Evolutionary conservation across 2,797 vertebrate genomes (phyloP).

Genomic region (Pristis pectinata): DNA sequence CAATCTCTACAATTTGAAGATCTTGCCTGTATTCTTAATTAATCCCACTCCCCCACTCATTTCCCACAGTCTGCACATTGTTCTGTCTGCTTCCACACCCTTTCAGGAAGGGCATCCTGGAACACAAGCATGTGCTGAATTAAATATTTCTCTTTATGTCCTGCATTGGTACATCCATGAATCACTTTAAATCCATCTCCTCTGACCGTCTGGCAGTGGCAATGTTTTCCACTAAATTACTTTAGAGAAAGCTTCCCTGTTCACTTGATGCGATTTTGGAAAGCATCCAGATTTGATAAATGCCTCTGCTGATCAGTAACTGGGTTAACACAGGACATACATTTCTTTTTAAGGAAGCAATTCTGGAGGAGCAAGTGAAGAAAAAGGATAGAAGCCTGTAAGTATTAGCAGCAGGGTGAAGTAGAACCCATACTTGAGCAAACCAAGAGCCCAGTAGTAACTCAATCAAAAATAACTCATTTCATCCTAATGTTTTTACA

Average conservation of each 20-base stretch:
- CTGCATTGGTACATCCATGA: no score
- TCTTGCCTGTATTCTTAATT: not conserved
- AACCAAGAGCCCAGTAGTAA: not conserved
- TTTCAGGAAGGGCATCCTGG: not conserved
- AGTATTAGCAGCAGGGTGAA: constrained; percentile 49
- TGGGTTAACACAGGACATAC: no score
- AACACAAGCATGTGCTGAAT: not conserved
- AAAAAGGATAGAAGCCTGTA: constrained; percentile 91
- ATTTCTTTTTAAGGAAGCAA: constrained; percentile 71
- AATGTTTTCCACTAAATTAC: not conserved
- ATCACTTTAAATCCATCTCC: not conserved
- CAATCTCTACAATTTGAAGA: no score
- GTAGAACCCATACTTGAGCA: not conserved
- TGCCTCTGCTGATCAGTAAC: not conserved
- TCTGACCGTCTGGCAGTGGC: not conserved
- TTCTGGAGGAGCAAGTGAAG: constrained; percentile 92
- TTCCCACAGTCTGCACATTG: not conserved
- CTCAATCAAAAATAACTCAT: not conserved
- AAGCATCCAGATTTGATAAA: not conserved
- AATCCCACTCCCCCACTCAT: not conserved
- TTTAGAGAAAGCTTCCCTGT: not conserved
- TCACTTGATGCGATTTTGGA: not conserved
- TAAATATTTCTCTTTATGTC: not conserved
- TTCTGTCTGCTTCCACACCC: not conserved
- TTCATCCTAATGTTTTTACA: constrained; percentile 45